A percentile compares a stretch with the other conserved stretches of the same genome.
phyloP scores from a whole-genome alignment of 2,113 vertebrate genomes.

The Megaceryle maxima region DNA sequence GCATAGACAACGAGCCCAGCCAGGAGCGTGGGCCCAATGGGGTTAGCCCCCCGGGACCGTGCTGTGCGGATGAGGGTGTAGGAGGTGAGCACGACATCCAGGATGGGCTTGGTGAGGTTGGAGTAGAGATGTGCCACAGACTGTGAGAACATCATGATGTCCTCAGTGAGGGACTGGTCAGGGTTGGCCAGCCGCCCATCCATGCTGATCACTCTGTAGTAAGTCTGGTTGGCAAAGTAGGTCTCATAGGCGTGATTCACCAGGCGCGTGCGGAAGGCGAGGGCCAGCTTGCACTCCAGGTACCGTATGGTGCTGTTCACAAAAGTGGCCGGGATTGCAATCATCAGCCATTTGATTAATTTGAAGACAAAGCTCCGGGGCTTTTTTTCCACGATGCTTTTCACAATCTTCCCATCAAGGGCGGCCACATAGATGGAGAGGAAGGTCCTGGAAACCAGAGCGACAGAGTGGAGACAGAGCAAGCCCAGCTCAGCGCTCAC shows the following conservation, averaged over 20 bases:
- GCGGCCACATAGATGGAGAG: slow-evolving; percentile 95
- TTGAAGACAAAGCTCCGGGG: slow-evolving; percentile 87
- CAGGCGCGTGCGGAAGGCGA: slow-evolving; percentile 94
- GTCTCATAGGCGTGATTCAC: slow-evolving; percentile 91
- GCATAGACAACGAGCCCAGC: slow-evolving; percentile 92
- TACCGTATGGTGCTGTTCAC: slow-evolving; percentile 98
- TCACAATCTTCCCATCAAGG: slow-evolving; percentile 95
- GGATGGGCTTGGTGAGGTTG: slow-evolving; percentile 97
- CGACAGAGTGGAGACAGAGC: slow-evolving; percentile 90
- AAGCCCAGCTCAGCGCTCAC: slow-evolving; percentile 86
- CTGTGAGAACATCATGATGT: slow-evolving; percentile 96
- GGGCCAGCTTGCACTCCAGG: slow-evolving; percentile 93
- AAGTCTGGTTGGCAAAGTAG: slow-evolving; percentile 94
- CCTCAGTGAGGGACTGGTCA: slow-evolving; percentile 96
- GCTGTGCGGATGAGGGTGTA: slow-evolving; percentile 95
- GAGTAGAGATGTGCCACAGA: slow-evolving; percentile 96
- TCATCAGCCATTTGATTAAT: slow-evolving; percentile 92
- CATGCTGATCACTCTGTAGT: slow-evolving; percentile 95
- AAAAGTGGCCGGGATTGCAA: slow-evolving; percentile 96
- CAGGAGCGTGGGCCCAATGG: slow-evolving; percentile 87
- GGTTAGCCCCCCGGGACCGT: slow-evolving; percentile 87
- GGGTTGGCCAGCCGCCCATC: slow-evolving; percentile 94
- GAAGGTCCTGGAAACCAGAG: slow-evolving; percentile 95
- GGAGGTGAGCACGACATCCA: slow-evolving; percentile 94
- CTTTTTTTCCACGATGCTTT: slow-evolving; percentile 94